Base-by-base conservation (phyloP, 2,797 vertebrate species). In the Lycodopsis pacificus region DNA sequence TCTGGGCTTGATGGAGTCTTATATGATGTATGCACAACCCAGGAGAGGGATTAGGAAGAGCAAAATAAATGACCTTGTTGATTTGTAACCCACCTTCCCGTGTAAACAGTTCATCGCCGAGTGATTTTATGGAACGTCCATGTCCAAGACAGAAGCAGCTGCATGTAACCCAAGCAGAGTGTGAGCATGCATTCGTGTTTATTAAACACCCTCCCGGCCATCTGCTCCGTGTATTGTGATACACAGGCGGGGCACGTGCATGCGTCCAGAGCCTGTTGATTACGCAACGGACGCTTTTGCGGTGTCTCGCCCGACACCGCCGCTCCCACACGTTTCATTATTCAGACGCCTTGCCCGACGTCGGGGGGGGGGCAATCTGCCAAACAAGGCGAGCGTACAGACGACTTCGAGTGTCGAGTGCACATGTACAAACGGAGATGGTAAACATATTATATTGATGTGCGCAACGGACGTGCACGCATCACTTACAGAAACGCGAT, bases 191-290 rank as follows among this genome's bases (percentile, higher is more conserved):
- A 82, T 86, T 87, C 88, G 69, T 94, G 92, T 94, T 94, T 94
- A 94, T 95, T 94, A 90, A 94, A 92, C 92, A 90, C 88, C 85
- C 73, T 83, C 82, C 48, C 71, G 30, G 76, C 93, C 95, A 95
- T 95, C 93, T 95, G 95, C 77, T 91, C 79, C 71, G 25, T 92
- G 88, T 93, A 92, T 87, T 92, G 89, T 90, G 91, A 93, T 91
- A 91, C 79, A 58, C 82, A 48, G 74, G 38, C 69, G 4, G 72
- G 63, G 81, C 91, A 90, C 76, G 86, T 84, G 90, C 58, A 58
- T 78, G 85, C 11, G n/a, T 53, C 5, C 49, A 17, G 19, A 86
- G 83, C 84, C 88, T 85, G 87, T 84, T 88, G 89, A 91, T 95
- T 94, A 93, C 89, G 91, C 89, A 92, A 91, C 86, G 67, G 63